A percentile compares a stretch with the other conserved stretches of the same genome.
These are phyloP conservation scores for Ecliptopera silaceata DNA, from an alignment of 2,888 invertebrate species.

Conservation along the genomic window DNA sequence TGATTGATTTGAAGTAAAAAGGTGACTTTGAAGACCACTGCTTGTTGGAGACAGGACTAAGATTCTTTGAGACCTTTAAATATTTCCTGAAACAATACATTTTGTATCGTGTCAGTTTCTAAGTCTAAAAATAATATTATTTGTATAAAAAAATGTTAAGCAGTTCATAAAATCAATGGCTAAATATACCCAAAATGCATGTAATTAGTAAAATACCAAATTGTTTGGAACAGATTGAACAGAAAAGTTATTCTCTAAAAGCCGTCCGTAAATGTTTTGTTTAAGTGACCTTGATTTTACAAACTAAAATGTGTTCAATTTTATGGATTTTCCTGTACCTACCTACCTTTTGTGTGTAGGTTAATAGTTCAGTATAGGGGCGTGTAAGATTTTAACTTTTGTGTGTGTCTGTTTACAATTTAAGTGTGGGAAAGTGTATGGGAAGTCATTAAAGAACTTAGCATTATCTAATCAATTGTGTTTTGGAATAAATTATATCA, in stretches of 20 bases:
- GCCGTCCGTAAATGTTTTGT: constrained; percentile 62
- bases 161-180: constrained; percentile 9
- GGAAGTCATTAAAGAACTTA: too few species aligned
- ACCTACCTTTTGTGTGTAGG: neutral
- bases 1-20: too few species aligned
- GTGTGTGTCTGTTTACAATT: too few species aligned
- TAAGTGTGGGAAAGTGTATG: neutral
- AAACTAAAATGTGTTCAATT: constrained; percentile 64
- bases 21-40: too few species aligned
- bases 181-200: neutral
- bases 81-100: too few species aligned
- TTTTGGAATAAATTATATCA: too few species aligned
- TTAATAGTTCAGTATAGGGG: neutral
- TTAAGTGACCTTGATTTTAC: constrained; percentile 60
- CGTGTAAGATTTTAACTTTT: neutral
- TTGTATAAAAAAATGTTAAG: neutral
- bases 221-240: constrained; percentile 1
- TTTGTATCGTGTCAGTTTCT: too few species aligned
- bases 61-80: too few species aligned
- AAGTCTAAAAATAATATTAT: too few species aligned
- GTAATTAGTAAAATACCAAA: neutral
- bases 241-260: constrained; percentile 3
- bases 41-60: too few species aligned
- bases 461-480: too few species aligned
- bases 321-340: neutral